These are phyloP conservation scores for Papilio polytes DNA, from an alignment of 1,140 invertebrate genomes.

Conservation along the genomic window DNA sequence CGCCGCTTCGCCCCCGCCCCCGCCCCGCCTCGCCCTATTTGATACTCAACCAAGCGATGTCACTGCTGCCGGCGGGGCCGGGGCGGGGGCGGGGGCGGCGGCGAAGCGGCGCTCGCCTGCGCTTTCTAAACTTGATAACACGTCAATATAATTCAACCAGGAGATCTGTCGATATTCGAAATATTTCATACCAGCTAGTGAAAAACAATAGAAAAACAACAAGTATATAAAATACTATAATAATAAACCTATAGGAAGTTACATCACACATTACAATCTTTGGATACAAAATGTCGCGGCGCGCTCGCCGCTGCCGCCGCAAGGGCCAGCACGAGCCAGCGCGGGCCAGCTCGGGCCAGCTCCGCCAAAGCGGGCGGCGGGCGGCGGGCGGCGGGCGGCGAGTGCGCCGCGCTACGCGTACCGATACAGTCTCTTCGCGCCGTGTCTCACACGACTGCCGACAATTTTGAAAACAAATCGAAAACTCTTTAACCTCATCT, in stretches of 20 bases:
- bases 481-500: slow-evolving; percentile 77
- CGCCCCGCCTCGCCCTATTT: not conserved
- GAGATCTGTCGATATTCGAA: slow-evolving; percentile 69
- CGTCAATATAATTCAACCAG: slow-evolving; percentile 60
- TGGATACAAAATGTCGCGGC: slow-evolving; percentile 76
- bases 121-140: slow-evolving; percentile 31
- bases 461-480: slow-evolving; percentile 61
- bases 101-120: not conserved
- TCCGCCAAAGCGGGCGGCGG: not conserved
- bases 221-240: slow-evolving; percentile 78
- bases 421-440: slow-evolving; percentile 74
- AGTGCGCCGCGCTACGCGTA: slow-evolving; percentile 47
- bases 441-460: slow-evolving; percentile 78
- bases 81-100: not conserved
- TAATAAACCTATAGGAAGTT: slow-evolving; percentile 80
- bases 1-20: not conserved
- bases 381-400: slow-evolving; percentile 26
- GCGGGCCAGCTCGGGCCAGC: no score
- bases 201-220: slow-evolving; percentile 77
- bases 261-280: slow-evolving; percentile 81
- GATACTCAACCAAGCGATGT: slow-evolving; percentile 25
- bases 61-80: not conserved
- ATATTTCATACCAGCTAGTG: slow-evolving; percentile 63
- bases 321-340: not conserved
- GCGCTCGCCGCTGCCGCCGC: slow-evolving; percentile 39